phyloP scores from a whole-genome alignment of 1,140 invertebrate species.

The Drepana arcuata region DNA sequence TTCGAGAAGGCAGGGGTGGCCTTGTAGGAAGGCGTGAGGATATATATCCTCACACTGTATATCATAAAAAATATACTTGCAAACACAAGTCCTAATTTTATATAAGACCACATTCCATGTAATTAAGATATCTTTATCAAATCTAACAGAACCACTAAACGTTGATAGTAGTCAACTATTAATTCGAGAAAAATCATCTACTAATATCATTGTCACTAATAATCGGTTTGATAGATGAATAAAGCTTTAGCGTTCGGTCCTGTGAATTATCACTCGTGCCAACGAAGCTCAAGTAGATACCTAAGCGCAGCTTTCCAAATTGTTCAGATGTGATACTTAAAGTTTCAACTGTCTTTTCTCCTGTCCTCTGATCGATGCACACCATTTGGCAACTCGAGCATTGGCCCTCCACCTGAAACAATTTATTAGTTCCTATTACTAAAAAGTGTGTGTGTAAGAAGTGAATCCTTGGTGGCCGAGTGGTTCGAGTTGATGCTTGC shows the following conservation, averaged over 20 bases:
- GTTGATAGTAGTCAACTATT: too few species aligned
- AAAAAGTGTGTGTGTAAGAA: too few species aligned
- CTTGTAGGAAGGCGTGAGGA: too few species aligned
- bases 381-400: conserved; percentile 96
- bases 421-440: too few species aligned
- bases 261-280: conserved; percentile 35
- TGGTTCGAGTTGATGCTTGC: too few species aligned
- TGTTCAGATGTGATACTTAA: conserved; percentile 84
- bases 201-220: conserved; percentile 31
- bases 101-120: background rate
- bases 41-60: too few species aligned
- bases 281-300: conserved; percentile 77
- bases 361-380: conserved; percentile 90
- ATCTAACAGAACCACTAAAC: too few species aligned
- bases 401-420: conserved; percentile 79
- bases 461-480: too few species aligned
- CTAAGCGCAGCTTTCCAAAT: conserved; percentile 85
- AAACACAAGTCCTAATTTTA: conserved; percentile 2
- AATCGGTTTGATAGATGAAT: conserved; percentile 29
- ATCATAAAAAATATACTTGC: too few species aligned
- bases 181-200: too few species aligned
- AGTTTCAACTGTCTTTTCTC: conserved; percentile 86
- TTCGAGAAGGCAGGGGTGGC: too few species aligned
- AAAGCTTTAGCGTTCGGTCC: conserved; percentile 25
- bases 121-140: too few species aligned